These are phyloP conservation scores for Icerya purchasi DNA, from an alignment of 2,888 invertebrate genomes.

Conservation along the genomic window DNA sequence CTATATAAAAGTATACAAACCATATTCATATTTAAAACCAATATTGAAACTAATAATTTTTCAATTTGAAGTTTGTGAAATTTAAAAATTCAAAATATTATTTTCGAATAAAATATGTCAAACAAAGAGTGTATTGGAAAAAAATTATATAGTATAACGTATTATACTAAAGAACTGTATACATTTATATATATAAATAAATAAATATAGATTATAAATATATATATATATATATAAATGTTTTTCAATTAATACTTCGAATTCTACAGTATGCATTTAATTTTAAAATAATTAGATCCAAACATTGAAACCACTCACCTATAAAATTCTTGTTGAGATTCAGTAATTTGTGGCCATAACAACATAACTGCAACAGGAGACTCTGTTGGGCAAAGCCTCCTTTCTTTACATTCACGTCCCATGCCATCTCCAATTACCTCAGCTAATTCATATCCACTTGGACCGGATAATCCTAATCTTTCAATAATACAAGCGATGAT, in stretches of 20 bases:
- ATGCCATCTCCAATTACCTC: slow-evolving; percentile 70
- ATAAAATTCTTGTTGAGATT: slow-evolving; percentile 28
- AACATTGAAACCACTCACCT: slow-evolving; percentile 24
- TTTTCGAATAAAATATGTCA: no score
- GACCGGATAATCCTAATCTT: slow-evolving; percentile 36
- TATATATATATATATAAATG: no score
- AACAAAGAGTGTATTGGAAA: no score
- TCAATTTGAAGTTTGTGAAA: no score
- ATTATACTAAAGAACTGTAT: no score
- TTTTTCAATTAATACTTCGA: no score
- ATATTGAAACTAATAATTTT: no score
- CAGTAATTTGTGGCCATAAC: slow-evolving; percentile 48
- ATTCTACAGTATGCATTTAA: background rate
- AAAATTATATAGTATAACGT: no score
- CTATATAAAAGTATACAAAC: no score
- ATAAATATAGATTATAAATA: no score
- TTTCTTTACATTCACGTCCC: slow-evolving; percentile 79
- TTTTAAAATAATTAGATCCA: background rate
- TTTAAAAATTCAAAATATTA: no score
- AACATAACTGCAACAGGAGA: slow-evolving; percentile 65
- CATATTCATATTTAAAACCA: no score
- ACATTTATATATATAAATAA: background rate
- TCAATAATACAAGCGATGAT: slow-evolving; percentile 75
- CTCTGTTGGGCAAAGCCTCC: slow-evolving; percentile 58
- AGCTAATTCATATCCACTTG: slow-evolving; percentile 49